Conservation (phyloP, 1,140 invertebrate species). For the Drosophila sp. region DNA sequence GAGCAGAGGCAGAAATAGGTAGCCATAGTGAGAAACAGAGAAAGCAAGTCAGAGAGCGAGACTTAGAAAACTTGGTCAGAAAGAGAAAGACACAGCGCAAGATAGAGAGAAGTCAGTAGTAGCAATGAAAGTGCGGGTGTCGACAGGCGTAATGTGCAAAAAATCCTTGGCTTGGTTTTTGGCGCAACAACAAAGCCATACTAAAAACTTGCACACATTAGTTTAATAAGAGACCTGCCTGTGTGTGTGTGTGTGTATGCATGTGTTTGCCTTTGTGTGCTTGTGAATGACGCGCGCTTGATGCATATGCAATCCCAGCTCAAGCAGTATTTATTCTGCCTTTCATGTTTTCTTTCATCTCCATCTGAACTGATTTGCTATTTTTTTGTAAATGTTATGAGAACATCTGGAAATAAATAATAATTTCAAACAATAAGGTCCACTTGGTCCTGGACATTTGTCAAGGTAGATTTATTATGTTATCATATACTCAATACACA, state of each 20-base stretch:
- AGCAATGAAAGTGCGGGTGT: constrained; percentile 10
- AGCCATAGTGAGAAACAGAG: neutral
- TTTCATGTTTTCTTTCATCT: neutral
- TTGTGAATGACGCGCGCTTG: constrained; percentile 65
- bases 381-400: too few relatives aligned
- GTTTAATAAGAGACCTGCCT: constrained; percentile 26
- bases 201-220: constrained; percentile 44
- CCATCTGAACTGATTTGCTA: neutral
- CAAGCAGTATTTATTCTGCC: neutral
- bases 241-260: constrained; percentile 8
- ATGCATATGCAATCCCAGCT: constrained; percentile 53
- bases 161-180: constrained; percentile 80
- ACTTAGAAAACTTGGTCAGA: neutral
- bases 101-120: constrained; percentile 6
- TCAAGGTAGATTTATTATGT: neutral
- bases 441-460: neutral
- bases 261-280: constrained; percentile 32
- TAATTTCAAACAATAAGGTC: too few relatives aligned
- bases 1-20: constrained; percentile 10
- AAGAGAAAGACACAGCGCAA: constrained; percentile 4
- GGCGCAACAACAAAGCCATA: constrained; percentile 72
- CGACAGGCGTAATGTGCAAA: constrained; percentile 67
- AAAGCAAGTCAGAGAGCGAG: neutral
- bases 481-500: neutral
- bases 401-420: too few relatives aligned